Percentiles rank a stretch among this genome's conserved stretches.
Evolutionary conservation across 1,140 invertebrate species (phyloP).

Genomic region (Atta cephalotes): DNA sequence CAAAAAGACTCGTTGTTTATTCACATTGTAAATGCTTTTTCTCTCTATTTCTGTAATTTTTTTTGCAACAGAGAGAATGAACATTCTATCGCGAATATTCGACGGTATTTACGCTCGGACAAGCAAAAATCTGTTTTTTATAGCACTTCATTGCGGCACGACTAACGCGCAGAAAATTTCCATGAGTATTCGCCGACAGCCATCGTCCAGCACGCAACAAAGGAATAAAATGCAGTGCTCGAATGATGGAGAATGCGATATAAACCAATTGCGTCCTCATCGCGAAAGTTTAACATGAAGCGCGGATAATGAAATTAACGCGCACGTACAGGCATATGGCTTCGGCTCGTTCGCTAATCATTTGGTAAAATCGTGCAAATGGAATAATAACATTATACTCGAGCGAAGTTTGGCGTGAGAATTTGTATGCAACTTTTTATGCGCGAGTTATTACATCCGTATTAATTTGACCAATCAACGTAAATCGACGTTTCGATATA

Average conservation of each 20-base stretch:
- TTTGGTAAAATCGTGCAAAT: constrained; percentile 50
- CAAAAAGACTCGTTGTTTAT: constrained; percentile 14
- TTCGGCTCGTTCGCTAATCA: constrained; percentile 24
- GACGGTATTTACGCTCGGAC: constrained; percentile 48
- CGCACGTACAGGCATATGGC: constrained; percentile 7
- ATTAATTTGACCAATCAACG: constrained; percentile 11
- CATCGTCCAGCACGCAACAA: constrained; percentile 50
- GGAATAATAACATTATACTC: constrained; percentile 51
- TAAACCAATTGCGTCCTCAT: constrained; percentile 53
- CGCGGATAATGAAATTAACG: constrained; percentile 66
- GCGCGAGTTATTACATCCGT: constrained; percentile 7
- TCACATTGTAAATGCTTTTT: constrained; percentile 2
- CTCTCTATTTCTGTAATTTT: background rate
- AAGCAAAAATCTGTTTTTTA: constrained; percentile 65
- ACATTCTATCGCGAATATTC: constrained; percentile 43
- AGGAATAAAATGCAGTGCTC: constrained; percentile 28
- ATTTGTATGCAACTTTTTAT: constrained; percentile 49
- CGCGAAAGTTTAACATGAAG: constrained; percentile 62
- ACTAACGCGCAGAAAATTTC: constrained; percentile 59
- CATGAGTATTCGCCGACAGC: constrained; percentile 40
- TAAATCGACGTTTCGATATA: background rate
- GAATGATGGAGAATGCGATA: constrained; percentile 33
- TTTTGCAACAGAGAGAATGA: constrained; percentile 6
- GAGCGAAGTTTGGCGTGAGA: constrained; percentile 12
- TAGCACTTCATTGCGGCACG: constrained; percentile 20